phyloP scores from a whole-genome alignment of 2,113 vertebrate genomes.

The Dicerorhinus sumatrensis region DNA sequence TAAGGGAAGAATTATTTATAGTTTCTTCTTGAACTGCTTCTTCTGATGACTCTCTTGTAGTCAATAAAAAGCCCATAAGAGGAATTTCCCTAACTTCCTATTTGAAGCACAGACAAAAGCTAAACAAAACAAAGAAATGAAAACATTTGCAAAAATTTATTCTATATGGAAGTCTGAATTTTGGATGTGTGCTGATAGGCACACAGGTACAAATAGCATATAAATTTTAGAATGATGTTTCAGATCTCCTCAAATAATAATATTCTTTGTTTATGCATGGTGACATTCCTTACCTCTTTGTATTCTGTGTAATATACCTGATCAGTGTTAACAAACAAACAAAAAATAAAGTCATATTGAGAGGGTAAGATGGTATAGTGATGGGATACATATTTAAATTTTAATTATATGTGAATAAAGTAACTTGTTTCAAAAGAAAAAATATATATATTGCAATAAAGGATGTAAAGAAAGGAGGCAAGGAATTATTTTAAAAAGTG shows the following conservation, averaged over 20 bases:
- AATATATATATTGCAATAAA: neutral
- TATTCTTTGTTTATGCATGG: neutral
- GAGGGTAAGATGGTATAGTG: neutral
- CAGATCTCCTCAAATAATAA: neutral
- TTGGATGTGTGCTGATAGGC: neutral
- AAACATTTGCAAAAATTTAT: neutral
- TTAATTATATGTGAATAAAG: neutral
- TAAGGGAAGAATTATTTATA: neutral
- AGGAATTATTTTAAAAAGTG: neutral
- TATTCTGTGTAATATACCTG: neutral
- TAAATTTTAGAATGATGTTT: neutral
- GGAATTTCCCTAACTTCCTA: neutral
- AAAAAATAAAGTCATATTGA: neutral
- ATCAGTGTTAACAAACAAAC: neutral
- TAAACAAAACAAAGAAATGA: neutral
- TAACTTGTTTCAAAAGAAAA: neutral
- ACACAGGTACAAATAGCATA: neutral
- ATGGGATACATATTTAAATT: neutral
- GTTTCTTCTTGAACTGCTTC: neutral
- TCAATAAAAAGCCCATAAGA: neutral
- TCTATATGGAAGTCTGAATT: neutral
- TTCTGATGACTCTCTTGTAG: neutral
- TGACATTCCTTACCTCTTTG: neutral
- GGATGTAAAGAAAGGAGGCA: neutral
- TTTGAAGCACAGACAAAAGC: neutral